phyloP scores from a whole-genome alignment of 1,140 invertebrate species.

The Brachionus rotundiformis region DNA sequence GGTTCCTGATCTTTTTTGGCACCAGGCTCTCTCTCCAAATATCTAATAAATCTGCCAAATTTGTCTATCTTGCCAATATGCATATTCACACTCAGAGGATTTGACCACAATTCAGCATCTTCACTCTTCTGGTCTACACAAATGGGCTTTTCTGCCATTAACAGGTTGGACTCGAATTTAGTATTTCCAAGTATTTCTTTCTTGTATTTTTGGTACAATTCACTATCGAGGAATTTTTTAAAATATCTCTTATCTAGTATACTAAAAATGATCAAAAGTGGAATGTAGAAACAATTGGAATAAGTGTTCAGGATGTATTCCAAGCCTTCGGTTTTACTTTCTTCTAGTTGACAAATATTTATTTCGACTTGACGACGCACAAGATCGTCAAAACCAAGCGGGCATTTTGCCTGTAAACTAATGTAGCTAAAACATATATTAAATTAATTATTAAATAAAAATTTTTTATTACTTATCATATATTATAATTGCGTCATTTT shows the following conservation, averaged over 20 bases:
- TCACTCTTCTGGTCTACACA: not conserved
- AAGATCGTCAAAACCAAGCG: constrained; percentile 5
- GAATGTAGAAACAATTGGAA: constrained; percentile 43
- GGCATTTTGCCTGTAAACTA: constrained; percentile 15
- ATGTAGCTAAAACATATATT: not conserved
- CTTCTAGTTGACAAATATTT: constrained; percentile 33
- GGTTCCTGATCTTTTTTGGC: not conserved
- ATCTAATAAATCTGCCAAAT: constrained; percentile 5
- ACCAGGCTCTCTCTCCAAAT: not conserved
- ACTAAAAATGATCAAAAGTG: not conserved
- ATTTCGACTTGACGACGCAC: constrained; percentile 24
- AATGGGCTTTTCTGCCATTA: not conserved
- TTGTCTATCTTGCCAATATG: constrained; percentile 1
- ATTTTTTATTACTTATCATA: constrained; percentile 33
- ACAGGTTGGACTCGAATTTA: not conserved
- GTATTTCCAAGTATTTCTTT: not conserved
- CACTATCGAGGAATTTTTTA: not conserved
- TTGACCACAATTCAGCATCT: constrained; percentile 4
- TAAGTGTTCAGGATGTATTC: constrained; percentile 4
- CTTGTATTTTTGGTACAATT: not conserved
- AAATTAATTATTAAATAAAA: not conserved
- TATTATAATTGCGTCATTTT: constrained; percentile 26
- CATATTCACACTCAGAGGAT: constrained; percentile 5
- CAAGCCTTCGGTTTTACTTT: not conserved
- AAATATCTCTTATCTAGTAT: constrained; percentile 30